phyloP scores from a whole-genome alignment of 1,140 invertebrate genomes.

The Cheumatopsyche charites region DNA sequence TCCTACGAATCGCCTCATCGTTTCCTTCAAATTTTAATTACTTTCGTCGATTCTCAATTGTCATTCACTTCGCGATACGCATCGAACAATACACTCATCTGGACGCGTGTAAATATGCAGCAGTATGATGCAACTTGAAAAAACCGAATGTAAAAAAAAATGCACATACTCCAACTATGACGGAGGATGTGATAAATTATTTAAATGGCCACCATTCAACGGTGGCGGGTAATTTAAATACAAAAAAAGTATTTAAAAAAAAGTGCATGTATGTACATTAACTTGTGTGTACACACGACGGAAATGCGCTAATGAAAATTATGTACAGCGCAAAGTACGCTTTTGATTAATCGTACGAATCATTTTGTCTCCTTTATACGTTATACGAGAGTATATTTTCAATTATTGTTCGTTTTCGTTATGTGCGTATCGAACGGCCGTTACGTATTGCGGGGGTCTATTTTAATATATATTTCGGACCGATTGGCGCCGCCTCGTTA shows the following conservation, averaged over 20 bases:
- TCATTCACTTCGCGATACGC: too few relatives aligned
- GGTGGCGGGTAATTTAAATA: constrained; percentile 16
- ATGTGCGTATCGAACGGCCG: background rate
- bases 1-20: too few relatives aligned
- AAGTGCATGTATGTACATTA: background rate
- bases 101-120: background rate
- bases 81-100: background rate
- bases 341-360: constrained; percentile 5
- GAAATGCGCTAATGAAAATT: constrained; percentile 25
- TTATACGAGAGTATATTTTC: background rate
- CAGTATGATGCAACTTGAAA: background rate
- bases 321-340: background rate
- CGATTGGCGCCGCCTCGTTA: constrained; percentile 26
- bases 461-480: constrained; percentile 26
- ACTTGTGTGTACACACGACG: background rate
- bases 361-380: background rate
- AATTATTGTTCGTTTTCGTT: background rate
- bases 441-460: constrained; percentile 18
- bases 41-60: too few relatives aligned
- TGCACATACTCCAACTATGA: constrained; percentile 3
- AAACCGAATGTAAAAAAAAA: background rate
- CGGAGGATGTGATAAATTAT: constrained; percentile 26
- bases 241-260: constrained; percentile 7
- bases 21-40: too few relatives aligned
- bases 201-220: constrained; percentile 16